Evolutionary conservation across 2,888 invertebrate species (phyloP).

Genomic region (Eristalis tenax): DNA sequence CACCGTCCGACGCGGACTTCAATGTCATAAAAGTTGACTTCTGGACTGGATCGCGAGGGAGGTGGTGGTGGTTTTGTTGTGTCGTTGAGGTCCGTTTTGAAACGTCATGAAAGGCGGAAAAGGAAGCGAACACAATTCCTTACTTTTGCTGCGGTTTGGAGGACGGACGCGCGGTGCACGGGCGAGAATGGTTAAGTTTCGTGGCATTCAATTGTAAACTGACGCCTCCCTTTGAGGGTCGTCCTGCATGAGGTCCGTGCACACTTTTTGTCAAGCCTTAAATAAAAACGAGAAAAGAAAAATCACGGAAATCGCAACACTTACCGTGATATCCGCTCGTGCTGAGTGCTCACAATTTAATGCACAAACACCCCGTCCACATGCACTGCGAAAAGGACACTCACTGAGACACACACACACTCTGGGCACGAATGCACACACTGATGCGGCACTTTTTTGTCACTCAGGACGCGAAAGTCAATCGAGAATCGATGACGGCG

Average conservation of each 20-base stretch:
- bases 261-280: background rate
- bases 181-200: constrained; percentile 73
- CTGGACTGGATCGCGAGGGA: background rate
- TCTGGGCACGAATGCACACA: background rate
- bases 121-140: constrained; percentile 53
- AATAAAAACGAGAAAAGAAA: constrained; percentile 8
- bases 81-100: background rate
- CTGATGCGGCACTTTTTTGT: background rate
- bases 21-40: constrained; percentile 51
- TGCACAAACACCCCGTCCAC: constrained; percentile 49
- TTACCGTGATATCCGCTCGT: constrained; percentile 67
- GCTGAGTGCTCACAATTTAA: constrained; percentile 62
- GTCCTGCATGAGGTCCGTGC: constrained; percentile 22
- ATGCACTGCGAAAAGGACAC: constrained; percentile 3
- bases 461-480: background rate
- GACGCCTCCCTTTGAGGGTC: constrained; percentile 68
- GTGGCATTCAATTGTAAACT: constrained; percentile 75
- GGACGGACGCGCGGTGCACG: constrained; percentile 13
- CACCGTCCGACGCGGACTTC: constrained; percentile 40
- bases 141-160: constrained; percentile 72
- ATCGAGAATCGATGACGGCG: background rate
- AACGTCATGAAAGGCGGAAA: background rate
- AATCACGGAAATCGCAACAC: constrained; percentile 65
- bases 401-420: background rate
- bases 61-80: background rate